Conservation (phyloP, 2,888 invertebrate genomes). For the Argyresthia goedartella region DNA sequence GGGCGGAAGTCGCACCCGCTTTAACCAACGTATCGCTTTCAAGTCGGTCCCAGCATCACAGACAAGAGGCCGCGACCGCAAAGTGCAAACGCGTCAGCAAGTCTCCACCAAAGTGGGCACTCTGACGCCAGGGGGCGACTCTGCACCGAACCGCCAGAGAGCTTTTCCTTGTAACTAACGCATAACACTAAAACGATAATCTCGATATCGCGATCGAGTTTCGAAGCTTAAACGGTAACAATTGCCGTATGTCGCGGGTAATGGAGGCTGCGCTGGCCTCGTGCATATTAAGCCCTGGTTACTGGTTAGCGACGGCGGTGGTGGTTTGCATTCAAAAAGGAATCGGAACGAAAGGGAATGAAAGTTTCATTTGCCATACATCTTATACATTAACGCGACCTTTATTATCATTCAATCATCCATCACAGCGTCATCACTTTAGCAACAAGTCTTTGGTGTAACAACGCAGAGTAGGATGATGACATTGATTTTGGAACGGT, state of each 20-base stretch:
- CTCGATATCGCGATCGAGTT: constrained; percentile 49
- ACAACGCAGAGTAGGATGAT: too few relatives aligned
- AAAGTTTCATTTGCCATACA: too few relatives aligned
- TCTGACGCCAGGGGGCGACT: constrained; percentile 26
- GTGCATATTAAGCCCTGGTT: constrained; percentile 1
- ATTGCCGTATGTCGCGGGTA: constrained; percentile 53
- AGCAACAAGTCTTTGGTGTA: too few relatives aligned
- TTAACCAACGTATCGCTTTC: too few relatives aligned
- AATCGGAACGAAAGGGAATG: too few relatives aligned
- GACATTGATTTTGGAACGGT: too few relatives aligned
- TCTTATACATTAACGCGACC: too few relatives aligned
- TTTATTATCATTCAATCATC: too few relatives aligned
- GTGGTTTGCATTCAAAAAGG: neutral
- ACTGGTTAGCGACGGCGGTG: neutral
- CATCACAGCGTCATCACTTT: too few relatives aligned
- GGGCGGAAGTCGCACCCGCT: too few relatives aligned
- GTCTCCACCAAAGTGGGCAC: constrained; percentile 20
- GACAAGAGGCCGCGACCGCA: constrained; percentile 1
- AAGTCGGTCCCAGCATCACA: neutral
- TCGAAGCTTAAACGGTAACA: constrained; percentile 57
- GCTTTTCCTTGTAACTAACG: constrained; percentile 65
- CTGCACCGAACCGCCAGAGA: constrained; percentile 38
- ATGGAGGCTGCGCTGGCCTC: constrained; percentile 32
- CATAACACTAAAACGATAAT: constrained; percentile 66
- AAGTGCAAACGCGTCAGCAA: neutral